Conservation (phyloP, 2,888 invertebrate genomes). For the Parnassius apollo region DNA sequence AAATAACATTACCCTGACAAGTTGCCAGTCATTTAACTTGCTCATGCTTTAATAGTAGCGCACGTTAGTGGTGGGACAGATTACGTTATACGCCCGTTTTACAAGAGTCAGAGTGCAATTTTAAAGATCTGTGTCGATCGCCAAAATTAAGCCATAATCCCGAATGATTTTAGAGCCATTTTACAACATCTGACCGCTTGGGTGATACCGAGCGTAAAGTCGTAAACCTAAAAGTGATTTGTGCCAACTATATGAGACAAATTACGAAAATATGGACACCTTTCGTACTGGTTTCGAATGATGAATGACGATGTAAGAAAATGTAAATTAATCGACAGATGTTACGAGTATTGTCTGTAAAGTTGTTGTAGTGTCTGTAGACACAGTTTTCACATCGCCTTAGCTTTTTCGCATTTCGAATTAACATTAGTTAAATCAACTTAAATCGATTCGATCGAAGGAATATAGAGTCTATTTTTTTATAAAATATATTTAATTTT, state of each 20-base stretch:
- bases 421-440: too few species aligned
- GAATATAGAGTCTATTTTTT: too few species aligned
- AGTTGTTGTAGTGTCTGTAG: too few species aligned
- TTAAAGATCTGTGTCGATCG: conserved; percentile 3
- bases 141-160: conserved; percentile 38
- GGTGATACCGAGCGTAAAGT: conserved; percentile 33
- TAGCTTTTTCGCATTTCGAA: too few species aligned
- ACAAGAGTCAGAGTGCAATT: not conserved
- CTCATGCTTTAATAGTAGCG: not conserved
- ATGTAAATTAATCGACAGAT: conserved; percentile 5
- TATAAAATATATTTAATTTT: too few species aligned
- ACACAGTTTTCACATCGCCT: too few species aligned
- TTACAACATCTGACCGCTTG: conserved; percentile 29
- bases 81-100: conserved; percentile 21
- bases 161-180: conserved; percentile 24
- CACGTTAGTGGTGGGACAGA: conserved; percentile 18
- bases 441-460: too few species aligned
- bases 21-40: too few species aligned
- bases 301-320: conserved; percentile 2
- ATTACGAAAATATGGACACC: conserved; percentile 32
- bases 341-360: not conserved
- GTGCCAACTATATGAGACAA: conserved; percentile 46
- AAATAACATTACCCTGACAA: too few species aligned
- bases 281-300: conserved; percentile 7
- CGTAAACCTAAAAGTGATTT: conserved; percentile 44